Base-by-base conservation (phyloP, 2,888 invertebrate species). In the Cheilosia vulpina region DNA sequence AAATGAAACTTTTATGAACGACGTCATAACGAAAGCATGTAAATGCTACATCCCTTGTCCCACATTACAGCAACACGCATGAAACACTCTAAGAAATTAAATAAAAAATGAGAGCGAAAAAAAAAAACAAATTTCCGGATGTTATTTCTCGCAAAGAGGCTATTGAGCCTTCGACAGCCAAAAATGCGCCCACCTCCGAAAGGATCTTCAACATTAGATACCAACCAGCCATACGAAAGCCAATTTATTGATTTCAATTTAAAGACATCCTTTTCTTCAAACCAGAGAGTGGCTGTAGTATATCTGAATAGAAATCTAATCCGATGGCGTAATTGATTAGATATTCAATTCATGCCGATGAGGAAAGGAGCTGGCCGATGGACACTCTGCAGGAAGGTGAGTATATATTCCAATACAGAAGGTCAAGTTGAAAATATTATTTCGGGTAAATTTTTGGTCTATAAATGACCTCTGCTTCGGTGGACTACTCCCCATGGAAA, bases 281-380 rank as follows among this genome's bases (percentile, higher is more conserved):
- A 62, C 45, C 19, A 24, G 45, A 19, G 45, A 57, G 65, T 34
- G 65, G 63, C 31, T 24, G 52, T 75, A 31, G 52, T 75, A 57
- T 38, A 57, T 43, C 53, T 62, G 84, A 84, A 84, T 79, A 84
- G 69, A 79, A 79, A 79, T 84, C 69, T 84, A 69, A 79, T 84
- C 79, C 53, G 79, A 84, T 79, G 79, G 69, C 69, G 84, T 84
- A 84, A 84, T 84, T 79, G 84, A 84, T 84, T 84, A 60, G 84
- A 71, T 79, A 83, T 78, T 83, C 83, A 55, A 62, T 73, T 62
- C 72, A 71, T 60, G 43, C 55, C 52, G n/a, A 19, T 57, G 27
- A 43, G 50, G 27, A 66, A 58, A 13, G 62, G 41, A 50, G 19
- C 52, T 19, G 9, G n/a, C 24, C 60, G 50, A 68, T 62, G 83